Percentiles rank a stretch among this genome's conserved stretches.
These are phyloP conservation scores for Bicyclus anynana DNA, from an alignment of 1,140 invertebrate genomes.

Conservation along the genomic window DNA sequence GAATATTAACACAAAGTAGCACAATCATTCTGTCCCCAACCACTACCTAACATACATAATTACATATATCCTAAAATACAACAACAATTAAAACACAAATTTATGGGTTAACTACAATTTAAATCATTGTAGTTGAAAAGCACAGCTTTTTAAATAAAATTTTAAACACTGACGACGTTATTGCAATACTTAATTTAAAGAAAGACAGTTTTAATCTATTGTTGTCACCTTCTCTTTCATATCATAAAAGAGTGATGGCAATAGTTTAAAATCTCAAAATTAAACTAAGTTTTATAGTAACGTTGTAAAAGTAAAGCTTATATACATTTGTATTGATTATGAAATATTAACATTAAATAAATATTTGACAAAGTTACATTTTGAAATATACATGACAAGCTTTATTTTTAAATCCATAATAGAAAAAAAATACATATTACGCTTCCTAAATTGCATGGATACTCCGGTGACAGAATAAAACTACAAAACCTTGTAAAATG, in stretches of 20 bases:
- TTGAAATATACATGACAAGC: too few relatives aligned
- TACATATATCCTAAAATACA: conserved; percentile 1
- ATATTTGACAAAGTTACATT: too few relatives aligned
- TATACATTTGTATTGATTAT: too few relatives aligned
- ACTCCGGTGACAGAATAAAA: conserved; percentile 49
- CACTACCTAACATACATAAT: conserved; percentile 45
- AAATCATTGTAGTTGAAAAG: conserved; percentile 7
- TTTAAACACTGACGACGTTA: too few relatives aligned
- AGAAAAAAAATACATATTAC: conserved; percentile 28
- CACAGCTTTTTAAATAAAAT: conserved; percentile 9
- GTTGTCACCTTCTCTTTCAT: conserved; percentile 27
- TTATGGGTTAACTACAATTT: background rate
- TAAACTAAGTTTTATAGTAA: too few relatives aligned
- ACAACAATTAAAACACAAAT: background rate
- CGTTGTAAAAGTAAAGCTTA: too few relatives aligned
- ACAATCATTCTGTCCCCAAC: conserved; percentile 51
- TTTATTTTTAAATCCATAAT: too few relatives aligned
- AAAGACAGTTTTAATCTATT: too few relatives aligned
- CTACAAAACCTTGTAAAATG: conserved; percentile 40
- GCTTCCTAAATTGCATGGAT: conserved; percentile 61
- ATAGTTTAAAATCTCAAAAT: too few relatives aligned
- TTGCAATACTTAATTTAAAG: too few relatives aligned
- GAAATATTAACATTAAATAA: too few relatives aligned
- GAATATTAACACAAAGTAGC: conserved; percentile 37
- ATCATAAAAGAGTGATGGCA: too few relatives aligned